Evolutionary conservation across 2,888 invertebrate species (phyloP).

Genomic region (Nomada flava): DNA sequence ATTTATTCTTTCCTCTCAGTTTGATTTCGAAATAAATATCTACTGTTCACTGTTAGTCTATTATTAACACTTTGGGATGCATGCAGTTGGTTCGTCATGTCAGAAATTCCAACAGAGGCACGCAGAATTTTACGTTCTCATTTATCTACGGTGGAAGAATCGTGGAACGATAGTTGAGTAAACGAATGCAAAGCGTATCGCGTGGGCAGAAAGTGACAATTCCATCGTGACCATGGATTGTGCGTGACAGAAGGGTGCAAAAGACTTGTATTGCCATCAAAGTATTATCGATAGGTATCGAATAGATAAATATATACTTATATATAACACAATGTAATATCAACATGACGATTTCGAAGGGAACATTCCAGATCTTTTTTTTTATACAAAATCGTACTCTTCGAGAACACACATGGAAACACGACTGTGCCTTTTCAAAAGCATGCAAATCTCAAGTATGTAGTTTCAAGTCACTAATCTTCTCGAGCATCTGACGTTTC

Average conservation of each 20-base stretch:
- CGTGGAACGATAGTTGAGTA: slow-evolving; percentile 27
- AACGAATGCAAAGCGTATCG: slow-evolving; percentile 64
- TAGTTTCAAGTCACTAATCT: slow-evolving; percentile 45
- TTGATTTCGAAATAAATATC: not conserved
- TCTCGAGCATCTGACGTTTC: slow-evolving; percentile 35
- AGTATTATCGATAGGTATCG: slow-evolving; percentile 32
- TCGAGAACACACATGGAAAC: slow-evolving; percentile 36
- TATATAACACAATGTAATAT: slow-evolving; percentile 27
- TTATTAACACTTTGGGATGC: slow-evolving; percentile 25
- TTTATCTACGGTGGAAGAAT: slow-evolving; percentile 40
- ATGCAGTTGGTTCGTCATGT: slow-evolving; percentile 40
- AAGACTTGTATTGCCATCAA: slow-evolving; percentile 32
- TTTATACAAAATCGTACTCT: not conserved
- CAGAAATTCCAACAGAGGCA: not conserved
- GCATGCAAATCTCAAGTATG: slow-evolving; percentile 53
- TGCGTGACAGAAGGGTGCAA: slow-evolving; percentile 64
- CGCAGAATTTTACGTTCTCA: slow-evolving; percentile 16
- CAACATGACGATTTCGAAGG: slow-evolving; percentile 24
- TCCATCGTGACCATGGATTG: slow-evolving; percentile 48
- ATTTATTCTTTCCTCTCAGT: not conserved
- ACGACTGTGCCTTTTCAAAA: slow-evolving; percentile 40
- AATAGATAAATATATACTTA: slow-evolving; percentile 3
- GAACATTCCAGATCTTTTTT: slow-evolving; percentile 7
- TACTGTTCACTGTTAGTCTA: slow-evolving; percentile 11
- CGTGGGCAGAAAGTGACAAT: slow-evolving; percentile 42